Percentiles rank a stretch among this genome's conserved stretches.
These are phyloP conservation scores for Batillaria attramentaria DNA, from an alignment of 1,140 invertebrate species.

Conservation along the genomic window DNA sequence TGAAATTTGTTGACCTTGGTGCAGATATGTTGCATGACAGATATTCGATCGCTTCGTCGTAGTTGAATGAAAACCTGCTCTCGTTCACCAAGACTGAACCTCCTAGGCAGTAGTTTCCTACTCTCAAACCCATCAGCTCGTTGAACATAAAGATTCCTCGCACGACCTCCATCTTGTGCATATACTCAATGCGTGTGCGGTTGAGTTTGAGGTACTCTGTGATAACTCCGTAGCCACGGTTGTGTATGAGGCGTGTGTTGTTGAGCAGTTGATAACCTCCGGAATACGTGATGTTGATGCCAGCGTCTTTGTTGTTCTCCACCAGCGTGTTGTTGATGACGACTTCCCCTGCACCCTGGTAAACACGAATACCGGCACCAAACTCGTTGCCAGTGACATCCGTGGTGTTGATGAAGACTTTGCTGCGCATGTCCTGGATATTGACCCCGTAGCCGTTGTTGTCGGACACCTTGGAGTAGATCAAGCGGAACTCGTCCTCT, in stretches of 20 bases:
- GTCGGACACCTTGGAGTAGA: constrained; percentile 61
- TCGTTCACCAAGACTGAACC: constrained; percentile 64
- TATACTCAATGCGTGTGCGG: constrained; percentile 57
- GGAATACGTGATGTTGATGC: constrained; percentile 87
- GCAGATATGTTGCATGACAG: constrained; percentile 66
- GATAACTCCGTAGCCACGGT: constrained; percentile 66
- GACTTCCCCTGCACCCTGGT: constrained; percentile 68
- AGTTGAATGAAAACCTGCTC: constrained; percentile 61
- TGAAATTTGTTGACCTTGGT: constrained; percentile 60
- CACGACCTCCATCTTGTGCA: constrained; percentile 61
- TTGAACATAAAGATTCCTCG: constrained; percentile 59
- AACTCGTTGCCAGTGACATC: constrained; percentile 64
- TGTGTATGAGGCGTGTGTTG: constrained; percentile 78
- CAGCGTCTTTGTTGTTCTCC: constrained; percentile 59
- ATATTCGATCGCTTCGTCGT: constrained; percentile 66
- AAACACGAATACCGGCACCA: constrained; percentile 67
- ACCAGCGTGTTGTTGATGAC: constrained; percentile 64
- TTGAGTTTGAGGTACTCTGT: constrained; percentile 62
- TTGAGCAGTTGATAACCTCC: constrained; percentile 93
- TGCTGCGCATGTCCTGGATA: constrained; percentile 67
- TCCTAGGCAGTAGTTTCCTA: constrained; percentile 68
- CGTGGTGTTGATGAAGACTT: constrained; percentile 63
- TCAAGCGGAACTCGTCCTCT: constrained; percentile 62
- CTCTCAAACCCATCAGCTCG: constrained; percentile 63
- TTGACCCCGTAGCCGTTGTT: constrained; percentile 69